Base-by-base conservation (phyloP, 2,888 invertebrate species). In the Diplazon laetatorius region DNA sequence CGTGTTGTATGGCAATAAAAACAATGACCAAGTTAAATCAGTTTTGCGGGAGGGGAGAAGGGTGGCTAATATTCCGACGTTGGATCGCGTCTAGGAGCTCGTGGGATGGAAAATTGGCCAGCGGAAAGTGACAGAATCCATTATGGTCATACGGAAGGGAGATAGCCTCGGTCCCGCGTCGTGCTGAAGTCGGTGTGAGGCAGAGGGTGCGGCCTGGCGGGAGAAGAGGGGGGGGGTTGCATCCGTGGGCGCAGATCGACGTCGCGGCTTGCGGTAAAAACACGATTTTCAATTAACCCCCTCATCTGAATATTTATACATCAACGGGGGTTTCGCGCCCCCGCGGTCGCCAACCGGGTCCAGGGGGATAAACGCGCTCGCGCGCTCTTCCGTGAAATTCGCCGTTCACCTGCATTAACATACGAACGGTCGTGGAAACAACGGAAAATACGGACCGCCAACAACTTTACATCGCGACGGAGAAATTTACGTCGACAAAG, bases 221-320 rank as follows among this genome's bases (percentile, higher is more conserved):
- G n/a, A n/a, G n/a, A n/a, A n/a, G n/a, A n/a, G 44, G 25, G 22
- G 2, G 25, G 55, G 60, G 55, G 39, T 18, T 14, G 39, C 70
- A 46, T 46, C 9, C 63, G 57, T 50, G 63, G 14, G 63, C 57
- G 50, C 46, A 55, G 55, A 72, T 59, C 68, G 68, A 82, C 70
- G 77, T 22, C 63, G 73, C 60, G 76, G 44, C 48, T 48, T 57
- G 62, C 48, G 72, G 72, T 66, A 59, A 80, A 82, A 80, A 80
- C 80, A 81, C 77, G 68, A 82, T 80, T 85, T 85, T 83, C 82
- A 85, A 85, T 84, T 84, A 85, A 85, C 76, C 78, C 55, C 60
- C 73, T 78, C 74, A 80, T 78, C 76, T 82, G 80, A 78, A 78
- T 81, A 83, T 85, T 81, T 84, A 82, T 84, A 81, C 74, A 73